Evolutionary conservation across 2,113 vertebrate species (phyloP).

Genomic region (Sakesphorus luctuosus): DNA sequence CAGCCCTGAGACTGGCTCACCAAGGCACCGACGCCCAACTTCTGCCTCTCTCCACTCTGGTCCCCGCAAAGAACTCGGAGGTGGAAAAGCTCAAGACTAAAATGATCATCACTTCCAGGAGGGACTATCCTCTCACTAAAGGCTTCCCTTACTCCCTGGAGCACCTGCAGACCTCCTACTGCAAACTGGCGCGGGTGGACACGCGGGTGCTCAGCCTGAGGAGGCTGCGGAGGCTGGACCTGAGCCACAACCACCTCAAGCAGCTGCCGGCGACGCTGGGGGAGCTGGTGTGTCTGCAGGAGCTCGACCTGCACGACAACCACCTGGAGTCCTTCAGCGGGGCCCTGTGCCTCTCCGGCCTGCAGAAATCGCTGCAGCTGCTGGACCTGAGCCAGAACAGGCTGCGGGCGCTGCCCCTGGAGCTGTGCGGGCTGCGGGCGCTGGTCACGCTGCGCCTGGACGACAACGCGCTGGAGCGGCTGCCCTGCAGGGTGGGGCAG

Average conservation of each 20-base stretch:
- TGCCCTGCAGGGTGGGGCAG: constrained; percentile 87
- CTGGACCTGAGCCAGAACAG: constrained; percentile 94
- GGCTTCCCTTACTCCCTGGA: constrained; percentile 91
- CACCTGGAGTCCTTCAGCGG: constrained; percentile 87
- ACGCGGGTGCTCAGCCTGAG: constrained; percentile 87
- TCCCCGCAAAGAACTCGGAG: constrained; percentile 87
- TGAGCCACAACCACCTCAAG: constrained; percentile 95
- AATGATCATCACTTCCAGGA: constrained; percentile 89
- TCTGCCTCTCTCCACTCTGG: constrained; percentile 82
- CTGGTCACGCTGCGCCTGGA: constrained; percentile 87
- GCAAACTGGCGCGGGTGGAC: constrained; percentile 89
- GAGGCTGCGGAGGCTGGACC: constrained; percentile 89
- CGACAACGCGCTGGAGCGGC: constrained; percentile 82
- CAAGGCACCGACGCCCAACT: constrained; percentile 77
- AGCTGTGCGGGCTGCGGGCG: constrained; percentile 86
- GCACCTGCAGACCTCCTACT: constrained; percentile 93
- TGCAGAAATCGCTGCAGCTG: constrained; percentile 85
- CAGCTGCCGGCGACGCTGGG: constrained; percentile 89
- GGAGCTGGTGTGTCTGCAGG: constrained; percentile 87
- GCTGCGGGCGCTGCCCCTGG: constrained; percentile 84
- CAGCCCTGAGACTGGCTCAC: constrained; percentile 88
- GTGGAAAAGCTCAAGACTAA: constrained; percentile 95
- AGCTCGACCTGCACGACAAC: constrained; percentile 90
- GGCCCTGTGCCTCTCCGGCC: constrained; percentile 85
- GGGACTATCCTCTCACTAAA: constrained; percentile 91